These are phyloP conservation scores for Pedetes capensis DNA, from an alignment of 2,113 vertebrate species.

Conservation along the genomic window DNA sequence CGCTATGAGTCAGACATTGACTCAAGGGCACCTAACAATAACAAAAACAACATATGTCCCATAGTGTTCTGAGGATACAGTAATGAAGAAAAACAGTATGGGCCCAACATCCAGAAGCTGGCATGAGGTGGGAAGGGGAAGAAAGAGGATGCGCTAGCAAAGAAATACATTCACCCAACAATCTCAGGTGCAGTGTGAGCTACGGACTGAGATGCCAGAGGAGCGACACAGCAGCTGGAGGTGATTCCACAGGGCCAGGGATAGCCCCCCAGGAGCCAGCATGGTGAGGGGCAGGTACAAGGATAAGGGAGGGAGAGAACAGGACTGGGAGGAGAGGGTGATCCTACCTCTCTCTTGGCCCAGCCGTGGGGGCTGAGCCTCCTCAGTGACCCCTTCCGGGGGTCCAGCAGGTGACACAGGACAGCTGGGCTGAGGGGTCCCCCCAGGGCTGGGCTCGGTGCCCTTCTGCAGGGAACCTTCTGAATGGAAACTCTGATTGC, in stretches of 20 bases:
- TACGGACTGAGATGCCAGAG: not conserved
- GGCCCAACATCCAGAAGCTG: not conserved
- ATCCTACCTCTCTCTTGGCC: constrained; percentile 79
- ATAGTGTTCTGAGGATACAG: not conserved
- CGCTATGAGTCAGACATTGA: too few relatives aligned
- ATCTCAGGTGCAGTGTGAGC: not conserved
- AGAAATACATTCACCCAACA: not conserved
- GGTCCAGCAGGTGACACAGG: constrained; percentile 72
- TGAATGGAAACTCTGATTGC: constrained; percentile 79
- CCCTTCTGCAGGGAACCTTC: constrained; percentile 77
- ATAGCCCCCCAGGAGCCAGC: not conserved
- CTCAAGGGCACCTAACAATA: too few relatives aligned
- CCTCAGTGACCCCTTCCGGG: constrained; percentile 68
- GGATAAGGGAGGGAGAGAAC: not conserved
- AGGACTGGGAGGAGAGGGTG: not conserved
- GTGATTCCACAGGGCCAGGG: not conserved
- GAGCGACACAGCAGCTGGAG: not conserved
- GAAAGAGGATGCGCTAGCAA: not conserved
- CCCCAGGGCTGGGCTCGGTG: constrained; percentile 72
- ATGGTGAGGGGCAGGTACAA: not conserved
- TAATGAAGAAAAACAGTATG: not conserved
- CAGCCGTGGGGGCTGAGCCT: constrained; percentile 72
- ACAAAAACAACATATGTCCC: too few relatives aligned
- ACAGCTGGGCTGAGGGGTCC: constrained; percentile 76
- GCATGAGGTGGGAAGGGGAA: not conserved